Percentiles rank a stretch among this genome's conserved stretches.
Conservation (phyloP, 2,888 invertebrate genomes). For the Heliconius ethilla region DNA sequence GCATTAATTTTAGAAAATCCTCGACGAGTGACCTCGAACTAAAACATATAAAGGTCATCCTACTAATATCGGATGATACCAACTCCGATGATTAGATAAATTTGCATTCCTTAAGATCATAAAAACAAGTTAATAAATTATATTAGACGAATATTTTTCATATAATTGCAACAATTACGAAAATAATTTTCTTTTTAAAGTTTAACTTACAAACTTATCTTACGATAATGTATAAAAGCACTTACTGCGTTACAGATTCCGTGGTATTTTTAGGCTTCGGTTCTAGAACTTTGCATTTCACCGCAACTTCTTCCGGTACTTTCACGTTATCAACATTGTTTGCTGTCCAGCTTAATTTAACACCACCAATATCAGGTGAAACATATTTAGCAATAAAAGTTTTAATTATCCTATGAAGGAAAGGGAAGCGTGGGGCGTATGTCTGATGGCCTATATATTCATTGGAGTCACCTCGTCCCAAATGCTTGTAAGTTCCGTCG, state of each 20-base stretch:
- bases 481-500: constrained; percentile 50
- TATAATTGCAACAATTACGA: neutral
- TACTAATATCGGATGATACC: constrained; percentile 32
- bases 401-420: constrained; percentile 66
- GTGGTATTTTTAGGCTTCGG: constrained; percentile 53
- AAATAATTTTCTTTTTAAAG: neutral
- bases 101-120: constrained; percentile 39
- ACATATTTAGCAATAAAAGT: constrained; percentile 65
- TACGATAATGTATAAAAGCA: constrained; percentile 42
- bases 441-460: constrained; percentile 64
- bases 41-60: constrained; percentile 47
- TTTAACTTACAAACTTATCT: neutral
- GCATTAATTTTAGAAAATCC: constrained; percentile 43
- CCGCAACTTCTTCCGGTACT: constrained; percentile 63
- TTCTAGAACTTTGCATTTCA: constrained; percentile 66
- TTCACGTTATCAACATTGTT: constrained; percentile 61
- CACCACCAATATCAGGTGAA: constrained; percentile 57
- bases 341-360: constrained; percentile 51
- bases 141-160: constrained; percentile 15
- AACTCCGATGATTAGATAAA: constrained; percentile 25
- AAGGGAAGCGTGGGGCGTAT: constrained; percentile 70
- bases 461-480: constrained; percentile 51
- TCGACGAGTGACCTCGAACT: constrained; percentile 46
- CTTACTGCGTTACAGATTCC: constrained; percentile 70
- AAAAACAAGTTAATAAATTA: constrained; percentile 31